These are phyloP conservation scores for Apogon hyalosoma DNA, from an alignment of 2,797 vertebrate genomes.

Conservation along the genomic window DNA sequence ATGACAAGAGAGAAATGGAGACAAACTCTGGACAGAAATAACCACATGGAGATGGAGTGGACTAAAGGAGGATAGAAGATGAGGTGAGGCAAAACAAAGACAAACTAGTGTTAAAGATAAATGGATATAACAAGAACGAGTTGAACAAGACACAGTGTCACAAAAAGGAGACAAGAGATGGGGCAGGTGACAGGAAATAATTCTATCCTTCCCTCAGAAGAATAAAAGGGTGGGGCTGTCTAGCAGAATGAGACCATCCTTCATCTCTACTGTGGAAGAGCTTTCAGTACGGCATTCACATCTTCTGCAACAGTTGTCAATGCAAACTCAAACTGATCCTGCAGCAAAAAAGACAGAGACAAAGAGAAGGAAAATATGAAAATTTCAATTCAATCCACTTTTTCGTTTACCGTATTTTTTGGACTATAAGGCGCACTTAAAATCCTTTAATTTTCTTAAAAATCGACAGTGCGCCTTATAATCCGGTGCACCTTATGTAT, in stretches of 20 bases:
- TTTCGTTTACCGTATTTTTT: too few species aligned
- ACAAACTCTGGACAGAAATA: neutral
- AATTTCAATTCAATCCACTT: neutral
- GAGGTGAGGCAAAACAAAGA: too few species aligned
- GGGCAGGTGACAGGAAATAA: too few species aligned
- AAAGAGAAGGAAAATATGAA: neutral
- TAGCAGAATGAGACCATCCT: constrained; percentile 26
- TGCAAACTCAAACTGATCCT: constrained; percentile 98
- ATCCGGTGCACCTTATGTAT: too few species aligned
- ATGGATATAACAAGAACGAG: too few species aligned
- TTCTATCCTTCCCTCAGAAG: neutral
- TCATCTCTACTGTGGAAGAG: constrained; percentile 90
- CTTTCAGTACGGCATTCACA: constrained; percentile 95
- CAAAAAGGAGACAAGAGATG: neutral
- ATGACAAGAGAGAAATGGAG: neutral
- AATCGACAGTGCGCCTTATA: too few species aligned
- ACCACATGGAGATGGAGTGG: too few species aligned
- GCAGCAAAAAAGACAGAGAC: constrained; percentile 25
- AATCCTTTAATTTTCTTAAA: too few species aligned
- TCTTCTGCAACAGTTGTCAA: constrained; percentile 96
- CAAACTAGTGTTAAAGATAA: too few species aligned
- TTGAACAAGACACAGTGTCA: too few species aligned
- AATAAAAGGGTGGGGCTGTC: neutral
- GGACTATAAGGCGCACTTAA: too few species aligned
- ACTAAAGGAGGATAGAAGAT: too few species aligned